phyloP scores from a whole-genome alignment of 2,888 invertebrate species.

The Camptogramma bilineatum region DNA sequence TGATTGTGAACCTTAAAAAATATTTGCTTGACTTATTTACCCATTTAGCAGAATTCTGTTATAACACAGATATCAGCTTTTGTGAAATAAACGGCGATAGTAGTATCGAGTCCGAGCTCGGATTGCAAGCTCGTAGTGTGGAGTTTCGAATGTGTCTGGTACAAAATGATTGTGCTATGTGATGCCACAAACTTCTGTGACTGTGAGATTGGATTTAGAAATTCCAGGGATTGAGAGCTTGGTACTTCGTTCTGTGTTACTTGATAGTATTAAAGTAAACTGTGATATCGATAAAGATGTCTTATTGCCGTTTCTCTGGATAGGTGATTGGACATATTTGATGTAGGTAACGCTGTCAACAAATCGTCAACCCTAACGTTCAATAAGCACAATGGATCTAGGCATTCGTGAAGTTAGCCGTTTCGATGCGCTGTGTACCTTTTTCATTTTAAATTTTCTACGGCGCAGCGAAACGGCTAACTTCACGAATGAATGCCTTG shows the following conservation, averaged over 20 bases:
- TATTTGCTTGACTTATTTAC: slow-evolving; percentile 48
- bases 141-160: slow-evolving; percentile 38
- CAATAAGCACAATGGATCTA: too few relatives aligned
- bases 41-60: slow-evolving; percentile 50
- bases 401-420: too few relatives aligned
- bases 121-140: slow-evolving; percentile 30
- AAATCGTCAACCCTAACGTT: too few relatives aligned
- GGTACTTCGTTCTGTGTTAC: neutral
- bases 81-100: slow-evolving; percentile 41
- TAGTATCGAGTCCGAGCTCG: slow-evolving; percentile 38
- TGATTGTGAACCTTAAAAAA: neutral
- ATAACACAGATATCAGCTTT: slow-evolving; percentile 54
- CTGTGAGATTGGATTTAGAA: slow-evolving; percentile 3
- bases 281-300: too few relatives aligned
- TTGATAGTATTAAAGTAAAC: too few relatives aligned
- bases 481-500: too few relatives aligned
- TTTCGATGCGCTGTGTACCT: too few relatives aligned
- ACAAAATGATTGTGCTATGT: slow-evolving; percentile 33
- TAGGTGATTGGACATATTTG: too few relatives aligned
- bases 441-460: too few relatives aligned
- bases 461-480: too few relatives aligned
- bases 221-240: neutral
- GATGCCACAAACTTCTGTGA: slow-evolving; percentile 23
- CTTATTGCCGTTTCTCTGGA: too few relatives aligned
- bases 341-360: too few relatives aligned